These are phyloP conservation scores for Phyllotis vaccarum DNA, from an alignment of 2,797 vertebrate species.

Conservation along the genomic window DNA sequence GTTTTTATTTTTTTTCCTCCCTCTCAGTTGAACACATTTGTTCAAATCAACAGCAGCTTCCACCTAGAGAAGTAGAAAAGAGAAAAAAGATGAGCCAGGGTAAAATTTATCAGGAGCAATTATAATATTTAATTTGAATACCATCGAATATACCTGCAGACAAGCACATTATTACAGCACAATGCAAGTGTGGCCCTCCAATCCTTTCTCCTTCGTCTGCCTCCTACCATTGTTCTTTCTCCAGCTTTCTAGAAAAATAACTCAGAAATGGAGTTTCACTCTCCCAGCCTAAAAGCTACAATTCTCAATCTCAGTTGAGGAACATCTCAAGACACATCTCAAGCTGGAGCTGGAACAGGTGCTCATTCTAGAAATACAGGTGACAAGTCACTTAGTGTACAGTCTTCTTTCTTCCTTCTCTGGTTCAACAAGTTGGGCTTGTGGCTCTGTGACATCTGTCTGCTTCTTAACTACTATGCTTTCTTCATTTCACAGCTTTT, in stretches of 20 bases:
- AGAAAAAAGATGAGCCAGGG: conserved; percentile 47
- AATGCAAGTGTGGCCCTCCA: background rate
- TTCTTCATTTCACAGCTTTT: conserved; percentile 26
- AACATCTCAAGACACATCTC: background rate
- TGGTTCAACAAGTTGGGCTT: background rate
- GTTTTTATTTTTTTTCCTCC: background rate
- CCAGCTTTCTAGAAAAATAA: conserved; percentile 13
- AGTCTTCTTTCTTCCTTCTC: conserved; percentile 8
- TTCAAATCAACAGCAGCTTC: background rate
- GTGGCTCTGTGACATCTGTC: background rate
- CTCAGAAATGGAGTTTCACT: conserved; percentile 12
- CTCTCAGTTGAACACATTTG: background rate
- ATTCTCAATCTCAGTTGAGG: background rate
- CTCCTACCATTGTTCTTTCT: background rate
- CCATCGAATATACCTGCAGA: background rate
- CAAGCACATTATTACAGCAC: background rate
- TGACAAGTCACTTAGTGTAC: background rate
- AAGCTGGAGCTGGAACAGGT: background rate
- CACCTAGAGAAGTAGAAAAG: conserved; percentile 44
- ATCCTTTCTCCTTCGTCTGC: background rate
- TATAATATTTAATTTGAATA: background rate
- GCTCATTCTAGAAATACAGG: conserved; percentile 22
- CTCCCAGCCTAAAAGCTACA: background rate
- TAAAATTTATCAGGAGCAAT: background rate
- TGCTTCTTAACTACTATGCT: background rate